Conservation (phyloP, 2,888 invertebrate genomes). For the Cheilosia urbana region DNA sequence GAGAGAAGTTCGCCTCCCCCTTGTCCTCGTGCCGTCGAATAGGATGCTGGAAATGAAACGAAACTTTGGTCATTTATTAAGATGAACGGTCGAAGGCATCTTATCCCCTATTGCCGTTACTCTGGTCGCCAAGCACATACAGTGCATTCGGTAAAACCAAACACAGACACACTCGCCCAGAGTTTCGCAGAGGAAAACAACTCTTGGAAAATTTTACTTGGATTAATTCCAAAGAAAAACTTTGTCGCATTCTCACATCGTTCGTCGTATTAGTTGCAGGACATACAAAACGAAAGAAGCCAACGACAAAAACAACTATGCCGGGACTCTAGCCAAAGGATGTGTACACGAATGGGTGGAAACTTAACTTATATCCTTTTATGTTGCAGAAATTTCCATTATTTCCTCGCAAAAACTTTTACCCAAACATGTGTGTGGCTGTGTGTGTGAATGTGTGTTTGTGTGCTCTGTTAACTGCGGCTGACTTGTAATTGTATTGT, state of each 20-base stretch:
- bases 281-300: slow-evolving; percentile 47
- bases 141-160: slow-evolving; percentile 55
- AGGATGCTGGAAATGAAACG: slow-evolving; percentile 71
- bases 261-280: slow-evolving; percentile 73
- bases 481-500: slow-evolving; percentile 54
- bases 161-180: slow-evolving; percentile 8
- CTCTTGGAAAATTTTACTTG: slow-evolving; percentile 69
- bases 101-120: slow-evolving; percentile 37
- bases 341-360: slow-evolving; percentile 55
- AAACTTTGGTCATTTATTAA: slow-evolving; percentile 76
- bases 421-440: slow-evolving; percentile 4
- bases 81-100: slow-evolving; percentile 73
- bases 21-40: slow-evolving; percentile 28
- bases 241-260: slow-evolving; percentile 76
- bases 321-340: slow-evolving; percentile 44
- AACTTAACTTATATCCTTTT: slow-evolving; percentile 74
- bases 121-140: background rate
- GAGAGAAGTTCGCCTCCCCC: slow-evolving; percentile 38
- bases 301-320: slow-evolving; percentile 37
- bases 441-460: no score
- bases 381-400: slow-evolving; percentile 74
- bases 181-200: slow-evolving; percentile 46
- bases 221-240: slow-evolving; percentile 76
- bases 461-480: slow-evolving; percentile 62
- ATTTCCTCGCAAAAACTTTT: slow-evolving; percentile 66